Percentiles rank a stretch among this genome's conserved stretches.
These are phyloP conservation scores for Mormyrus proboscirostris DNA, from an alignment of 2,797 vertebrate species.

Conservation along the genomic window DNA sequence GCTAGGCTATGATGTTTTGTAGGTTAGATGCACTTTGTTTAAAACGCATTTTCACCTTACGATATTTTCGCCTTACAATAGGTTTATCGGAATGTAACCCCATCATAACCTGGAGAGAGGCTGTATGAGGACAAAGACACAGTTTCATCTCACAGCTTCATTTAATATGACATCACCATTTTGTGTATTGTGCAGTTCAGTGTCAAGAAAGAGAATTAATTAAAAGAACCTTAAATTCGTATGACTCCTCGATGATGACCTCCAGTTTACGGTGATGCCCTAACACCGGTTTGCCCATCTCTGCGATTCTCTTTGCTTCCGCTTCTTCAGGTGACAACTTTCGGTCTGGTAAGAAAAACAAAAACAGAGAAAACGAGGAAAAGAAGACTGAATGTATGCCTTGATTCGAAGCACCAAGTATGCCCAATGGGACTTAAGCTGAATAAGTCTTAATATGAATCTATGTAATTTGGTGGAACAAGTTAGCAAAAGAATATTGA, in stretches of 20 bases:
- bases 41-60: neutral
- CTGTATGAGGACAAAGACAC: neutral
- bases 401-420: neutral
- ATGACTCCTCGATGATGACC: conserved; percentile 96
- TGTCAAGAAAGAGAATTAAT: neutral
- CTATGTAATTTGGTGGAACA: neutral
- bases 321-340: conserved; percentile 85
- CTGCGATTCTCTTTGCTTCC: conserved; percentile 92
- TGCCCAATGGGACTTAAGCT: neutral
- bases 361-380: neutral
- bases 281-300: conserved; percentile 92
- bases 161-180: neutral
- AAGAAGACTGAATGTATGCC: neutral
- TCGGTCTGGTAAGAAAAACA: conserved; percentile 73
- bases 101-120: neutral
- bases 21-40: neutral
- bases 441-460: neutral
- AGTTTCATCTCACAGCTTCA: neutral
- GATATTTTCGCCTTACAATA: neutral
- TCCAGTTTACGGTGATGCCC: conserved; percentile 90
- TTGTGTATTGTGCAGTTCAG: neutral
- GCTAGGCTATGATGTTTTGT: neutral
- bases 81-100: neutral
- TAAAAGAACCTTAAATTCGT: conserved; percentile 90
- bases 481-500: neutral